Conservation (phyloP, 1,140 invertebrate species). For the Pseudachorutes palmiensis region DNA sequence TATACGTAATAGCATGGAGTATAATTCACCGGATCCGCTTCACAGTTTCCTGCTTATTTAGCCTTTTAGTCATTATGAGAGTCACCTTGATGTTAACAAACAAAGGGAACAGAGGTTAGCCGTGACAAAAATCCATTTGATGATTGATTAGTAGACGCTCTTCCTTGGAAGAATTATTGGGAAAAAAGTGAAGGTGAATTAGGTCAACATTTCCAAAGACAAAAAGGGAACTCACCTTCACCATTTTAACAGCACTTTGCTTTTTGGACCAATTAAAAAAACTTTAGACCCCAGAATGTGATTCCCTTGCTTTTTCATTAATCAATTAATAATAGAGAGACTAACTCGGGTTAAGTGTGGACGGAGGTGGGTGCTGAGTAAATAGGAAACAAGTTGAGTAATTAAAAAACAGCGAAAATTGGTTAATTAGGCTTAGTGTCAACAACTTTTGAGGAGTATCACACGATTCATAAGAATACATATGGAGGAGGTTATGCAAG, state of each 20-base stretch:
- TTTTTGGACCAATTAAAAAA: too few relatives aligned
- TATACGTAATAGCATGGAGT: too few relatives aligned
- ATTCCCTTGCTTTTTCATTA: background rate
- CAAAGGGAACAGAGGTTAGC: background rate
- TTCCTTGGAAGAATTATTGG: background rate
- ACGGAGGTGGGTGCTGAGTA: background rate
- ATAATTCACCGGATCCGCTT: too few relatives aligned
- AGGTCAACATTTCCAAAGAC: background rate
- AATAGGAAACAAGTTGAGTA: background rate
- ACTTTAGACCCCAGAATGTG: too few relatives aligned
- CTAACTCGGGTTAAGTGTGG: background rate
- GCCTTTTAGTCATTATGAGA: too few relatives aligned
- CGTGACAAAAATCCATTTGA: background rate
- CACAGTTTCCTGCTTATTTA: too few relatives aligned
- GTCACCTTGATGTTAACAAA: too few relatives aligned
- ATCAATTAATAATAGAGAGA: too few relatives aligned
- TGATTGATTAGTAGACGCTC: too few relatives aligned
- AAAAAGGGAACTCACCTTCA: constrained; percentile 6
- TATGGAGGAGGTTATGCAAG: background rate
- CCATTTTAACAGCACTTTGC: background rate
- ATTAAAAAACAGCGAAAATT: background rate
- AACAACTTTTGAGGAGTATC: background rate
- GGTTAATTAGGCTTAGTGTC: background rate
- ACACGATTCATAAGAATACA: background rate
- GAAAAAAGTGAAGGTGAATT: constrained; percentile 4